These are phyloP conservation scores for Eudasyphora cyanicolor DNA, from an alignment of 2,888 invertebrate genomes.

Conservation along the genomic window DNA sequence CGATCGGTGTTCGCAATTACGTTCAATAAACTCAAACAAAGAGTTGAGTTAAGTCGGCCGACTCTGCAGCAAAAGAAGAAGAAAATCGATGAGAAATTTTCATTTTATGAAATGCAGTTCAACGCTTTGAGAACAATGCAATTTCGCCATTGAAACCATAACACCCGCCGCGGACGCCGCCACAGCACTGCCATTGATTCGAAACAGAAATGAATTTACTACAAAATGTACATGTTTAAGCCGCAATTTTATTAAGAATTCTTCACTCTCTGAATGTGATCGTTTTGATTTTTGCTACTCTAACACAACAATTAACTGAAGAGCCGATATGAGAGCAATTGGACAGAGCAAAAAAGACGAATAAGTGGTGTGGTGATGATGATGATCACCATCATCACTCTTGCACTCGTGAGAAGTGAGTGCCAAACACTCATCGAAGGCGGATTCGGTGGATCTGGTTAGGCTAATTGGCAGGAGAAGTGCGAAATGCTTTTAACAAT, in stretches of 20 bases:
- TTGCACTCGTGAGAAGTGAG: neutral
- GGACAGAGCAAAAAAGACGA: too few relatives aligned
- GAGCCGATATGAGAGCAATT: neutral
- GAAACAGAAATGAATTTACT: too few relatives aligned
- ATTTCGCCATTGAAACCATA: neutral
- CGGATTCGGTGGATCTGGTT: neutral
- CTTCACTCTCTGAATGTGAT: slow-evolving; percentile 10
- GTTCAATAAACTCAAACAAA: slow-evolving; percentile 53
- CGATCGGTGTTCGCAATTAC: slow-evolving; percentile 42
- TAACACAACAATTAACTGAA: slow-evolving; percentile 8
- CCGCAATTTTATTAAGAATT: neutral
- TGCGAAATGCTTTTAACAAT: neutral
- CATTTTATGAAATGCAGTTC: neutral
- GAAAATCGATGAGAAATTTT: slow-evolving; percentile 46
- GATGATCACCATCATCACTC: too few relatives aligned
- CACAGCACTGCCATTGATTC: neutral
- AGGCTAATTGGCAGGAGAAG: slow-evolving; percentile 4
- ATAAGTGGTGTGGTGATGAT: too few relatives aligned
- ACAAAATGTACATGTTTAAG: neutral
- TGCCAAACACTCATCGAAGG: neutral
- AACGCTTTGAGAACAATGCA: neutral
- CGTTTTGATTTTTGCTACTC: neutral
- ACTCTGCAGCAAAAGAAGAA: neutral
- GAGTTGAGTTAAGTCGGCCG: neutral
- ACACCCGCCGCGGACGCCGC: neutral